Evolutionary conservation across 2,888 invertebrate species (phyloP), one percentile per base, ranked within the genome.

Genomic region (Megalurothrips usitatus): DNA sequence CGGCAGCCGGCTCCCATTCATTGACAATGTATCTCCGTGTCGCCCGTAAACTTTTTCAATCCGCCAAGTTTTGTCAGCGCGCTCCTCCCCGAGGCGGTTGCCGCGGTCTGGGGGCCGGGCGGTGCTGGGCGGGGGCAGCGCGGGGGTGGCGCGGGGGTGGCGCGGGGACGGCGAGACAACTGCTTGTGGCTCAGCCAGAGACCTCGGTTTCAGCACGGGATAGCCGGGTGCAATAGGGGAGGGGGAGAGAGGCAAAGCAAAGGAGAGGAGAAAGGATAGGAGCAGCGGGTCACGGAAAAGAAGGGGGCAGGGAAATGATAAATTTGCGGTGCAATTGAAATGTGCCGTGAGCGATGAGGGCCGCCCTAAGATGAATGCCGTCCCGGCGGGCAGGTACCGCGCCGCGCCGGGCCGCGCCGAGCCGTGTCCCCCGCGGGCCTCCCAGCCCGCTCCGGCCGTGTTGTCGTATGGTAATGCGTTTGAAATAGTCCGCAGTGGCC

Each of bases 391-490:
- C 19, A 58, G 58, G 58, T 19, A 58, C 34, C 34, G 34, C 34
- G 6, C 34, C 34, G 34, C 3, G 34, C 34, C 34, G n/a, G n/a
- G n/a, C n/a, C n/a, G n/a, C n/a, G n/a, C n/a, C n/a, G n/a, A n/a
- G n/a, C n/a, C n/a, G n/a, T n/a, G n/a, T n/a, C n/a, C n/a, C 9
- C 10, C 12, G 52, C 10, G 58, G 19, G 58, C 58, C 14, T 6
- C 58, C 58, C 14, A 17, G 58, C 58, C 17, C 58, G 14, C 58
- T 6, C 14, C 14, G 4, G 14, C 68, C 26, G 19, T 68, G 68
- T 75, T 75, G 68, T 75, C 68, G 68, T 75, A 75, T 75, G 68
- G 68, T 75, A 75, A 75, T 75, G 68, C 68, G 26, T 75, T 75
- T 75, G 23, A 26, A 75, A 75, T 75, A 75, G 68, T 75, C 68